Evolutionary conservation across 2,113 vertebrate genomes (phyloP).

Genomic region (Callaeas wilsoni): DNA sequence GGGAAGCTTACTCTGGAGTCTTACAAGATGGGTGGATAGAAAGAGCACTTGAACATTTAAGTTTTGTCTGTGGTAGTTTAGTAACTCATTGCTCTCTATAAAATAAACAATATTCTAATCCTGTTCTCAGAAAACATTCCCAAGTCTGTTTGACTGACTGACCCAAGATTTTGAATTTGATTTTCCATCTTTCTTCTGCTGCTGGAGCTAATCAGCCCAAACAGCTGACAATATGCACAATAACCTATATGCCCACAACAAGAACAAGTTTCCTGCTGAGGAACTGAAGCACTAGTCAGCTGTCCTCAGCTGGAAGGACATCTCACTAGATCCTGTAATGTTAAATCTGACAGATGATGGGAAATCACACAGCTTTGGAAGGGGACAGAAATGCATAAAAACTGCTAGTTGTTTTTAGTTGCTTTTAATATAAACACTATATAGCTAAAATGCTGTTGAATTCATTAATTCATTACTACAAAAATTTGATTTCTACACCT

Average conservation of each 20-base stretch:
- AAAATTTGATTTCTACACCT: not conserved
- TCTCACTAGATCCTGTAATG: slow-evolving; percentile 40
- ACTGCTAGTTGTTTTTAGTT: not conserved
- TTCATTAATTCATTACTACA: not conserved
- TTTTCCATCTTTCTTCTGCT: not conserved
- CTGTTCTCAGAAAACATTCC: not conserved
- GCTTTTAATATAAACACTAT: not conserved
- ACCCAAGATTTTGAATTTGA: slow-evolving; percentile 1
- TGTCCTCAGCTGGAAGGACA: slow-evolving; percentile 46
- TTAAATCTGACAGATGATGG: slow-evolving; percentile 28
- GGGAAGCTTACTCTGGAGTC: not conserved
- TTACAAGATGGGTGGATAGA: not conserved
- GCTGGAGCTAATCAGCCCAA: slow-evolving; percentile 34
- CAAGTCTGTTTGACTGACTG: not conserved
- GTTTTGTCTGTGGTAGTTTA: not conserved
- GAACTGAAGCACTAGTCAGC: slow-evolving; percentile 47
- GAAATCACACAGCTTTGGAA: slow-evolving; percentile 7
- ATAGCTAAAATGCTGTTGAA: not conserved
- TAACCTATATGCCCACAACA: not conserved
- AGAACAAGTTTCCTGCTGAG: slow-evolving; percentile 48
- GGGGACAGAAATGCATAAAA: not conserved
- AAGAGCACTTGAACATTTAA: not conserved
- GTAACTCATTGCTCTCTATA: not conserved
- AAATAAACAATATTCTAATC: not conserved
- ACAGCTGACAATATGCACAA: not conserved